Evolutionary conservation across 2,797 vertebrate species (phyloP).

Genomic region (Pogoniulus pusillus): DNA sequence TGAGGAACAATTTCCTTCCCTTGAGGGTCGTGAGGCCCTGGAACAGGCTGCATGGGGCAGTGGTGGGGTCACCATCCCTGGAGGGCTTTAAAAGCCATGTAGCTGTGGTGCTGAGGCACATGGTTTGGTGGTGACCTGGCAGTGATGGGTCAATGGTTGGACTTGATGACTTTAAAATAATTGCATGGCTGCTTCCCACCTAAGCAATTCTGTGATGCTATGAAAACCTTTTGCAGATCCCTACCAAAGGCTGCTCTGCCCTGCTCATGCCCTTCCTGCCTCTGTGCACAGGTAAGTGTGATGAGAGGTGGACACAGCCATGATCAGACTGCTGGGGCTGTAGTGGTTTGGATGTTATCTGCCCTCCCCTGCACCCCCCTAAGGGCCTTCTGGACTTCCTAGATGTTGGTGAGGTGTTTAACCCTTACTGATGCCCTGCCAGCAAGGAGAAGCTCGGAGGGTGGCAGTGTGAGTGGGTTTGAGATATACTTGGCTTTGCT

Average conservation of each 20-base stretch:
- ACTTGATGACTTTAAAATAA: neutral
- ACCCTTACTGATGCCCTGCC: too few relatives aligned
- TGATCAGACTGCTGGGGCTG: rapidly evolving
- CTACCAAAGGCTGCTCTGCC: neutral
- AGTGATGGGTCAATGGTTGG: too few relatives aligned
- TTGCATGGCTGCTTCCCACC: neutral
- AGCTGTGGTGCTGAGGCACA: neutral
- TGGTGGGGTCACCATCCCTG: neutral
- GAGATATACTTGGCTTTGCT: neutral
- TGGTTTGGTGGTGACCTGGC: neutral
- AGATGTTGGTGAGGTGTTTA: neutral
- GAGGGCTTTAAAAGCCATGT: neutral
- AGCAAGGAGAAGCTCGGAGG: neutral
- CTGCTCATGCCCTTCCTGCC: neutral
- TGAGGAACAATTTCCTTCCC: too few relatives aligned
- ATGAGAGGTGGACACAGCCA: rapidly evolving
- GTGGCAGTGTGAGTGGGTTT: rapidly evolving
- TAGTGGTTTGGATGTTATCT: too few relatives aligned
- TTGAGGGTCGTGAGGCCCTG: too few relatives aligned
- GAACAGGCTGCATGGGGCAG: neutral
- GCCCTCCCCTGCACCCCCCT: too few relatives aligned
- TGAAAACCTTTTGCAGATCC: neutral
- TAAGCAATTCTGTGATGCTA: neutral
- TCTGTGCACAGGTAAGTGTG: rapidly evolving
- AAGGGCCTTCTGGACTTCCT: too few relatives aligned